Evolutionary conservation across 2,113 vertebrate genomes (phyloP).

Genomic region (Dromiciops gliroides): DNA sequence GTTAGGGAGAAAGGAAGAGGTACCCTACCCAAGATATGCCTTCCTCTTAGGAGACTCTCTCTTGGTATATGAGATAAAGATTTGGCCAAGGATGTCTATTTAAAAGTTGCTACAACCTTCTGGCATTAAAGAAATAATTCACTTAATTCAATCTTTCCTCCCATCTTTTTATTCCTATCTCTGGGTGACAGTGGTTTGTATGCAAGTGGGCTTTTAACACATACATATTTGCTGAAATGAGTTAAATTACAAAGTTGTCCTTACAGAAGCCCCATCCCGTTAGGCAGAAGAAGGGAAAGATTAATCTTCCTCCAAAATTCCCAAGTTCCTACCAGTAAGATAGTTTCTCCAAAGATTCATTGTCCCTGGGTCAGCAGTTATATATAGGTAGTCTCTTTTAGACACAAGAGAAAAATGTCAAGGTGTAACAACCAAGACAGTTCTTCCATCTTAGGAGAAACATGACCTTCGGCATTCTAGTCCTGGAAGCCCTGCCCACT

Average conservation of each 20-base stretch:
- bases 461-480: fast-evolving
- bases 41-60: not conserved
- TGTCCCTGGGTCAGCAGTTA: not conserved
- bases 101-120: not conserved
- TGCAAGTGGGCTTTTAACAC: not conserved
- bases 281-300: not conserved
- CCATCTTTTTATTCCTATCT: not conserved
- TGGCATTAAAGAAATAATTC: not conserved
- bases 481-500: not conserved
- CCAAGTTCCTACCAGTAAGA: not conserved
- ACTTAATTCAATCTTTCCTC: not conserved
- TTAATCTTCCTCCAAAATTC: not conserved
- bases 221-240: not conserved
- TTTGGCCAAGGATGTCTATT: not conserved
- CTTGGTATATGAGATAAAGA: not conserved
- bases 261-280: not conserved
- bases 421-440: not conserved
- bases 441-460: not conserved
- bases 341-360: not conserved
- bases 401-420: not conserved
- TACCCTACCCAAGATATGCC: not conserved
- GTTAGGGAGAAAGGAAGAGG: not conserved
- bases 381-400: not conserved
- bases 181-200: not conserved
- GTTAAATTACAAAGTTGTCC: not conserved